A percentile compares a stretch with the other conserved stretches of the same genome.
Conservation (phyloP, 2,888 invertebrate genomes). For the Heliconius cydno region DNA sequence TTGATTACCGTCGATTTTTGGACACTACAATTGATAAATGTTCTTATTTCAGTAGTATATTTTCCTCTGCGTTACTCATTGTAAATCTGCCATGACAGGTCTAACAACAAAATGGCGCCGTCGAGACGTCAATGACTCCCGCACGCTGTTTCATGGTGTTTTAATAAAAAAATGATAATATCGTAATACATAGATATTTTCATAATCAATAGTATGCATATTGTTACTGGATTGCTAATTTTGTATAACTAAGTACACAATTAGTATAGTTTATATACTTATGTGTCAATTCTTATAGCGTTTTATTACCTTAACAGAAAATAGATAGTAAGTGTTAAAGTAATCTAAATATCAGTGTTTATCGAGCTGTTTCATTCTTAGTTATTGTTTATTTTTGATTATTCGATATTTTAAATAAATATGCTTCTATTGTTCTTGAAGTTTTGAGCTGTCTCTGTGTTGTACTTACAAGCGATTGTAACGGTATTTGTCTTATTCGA, state of each 20-base stretch:
- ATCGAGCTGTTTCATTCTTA: slow-evolving; percentile 69
- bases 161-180: slow-evolving; percentile 65
- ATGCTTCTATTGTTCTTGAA: slow-evolving; percentile 34
- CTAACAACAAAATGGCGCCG: neutral
- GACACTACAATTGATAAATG: neutral
- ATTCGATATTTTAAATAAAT: slow-evolving; percentile 31
- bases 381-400: slow-evolving; percentile 50
- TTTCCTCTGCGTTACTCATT: neutral
- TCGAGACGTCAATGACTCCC: slow-evolving; percentile 39
- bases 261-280: slow-evolving; percentile 85
- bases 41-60: neutral
- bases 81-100: neutral
- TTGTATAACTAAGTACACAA: slow-evolving; percentile 80
- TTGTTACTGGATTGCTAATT: slow-evolving; percentile 82
- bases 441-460: slow-evolving; percentile 36
- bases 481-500: slow-evolving; percentile 47
- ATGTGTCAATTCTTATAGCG: slow-evolving; percentile 84
- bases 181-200: slow-evolving; percentile 77
- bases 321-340: slow-evolving; percentile 83
- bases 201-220: slow-evolving; percentile 81
- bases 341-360: slow-evolving; percentile 74
- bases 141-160: slow-evolving; percentile 53
- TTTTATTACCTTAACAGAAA: slow-evolving; percentile 82
- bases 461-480: slow-evolving; percentile 32
- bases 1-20: neutral